Evolutionary conservation across 2,113 vertebrate genomes (phyloP), one percentile per base, ranked within the genome.

Genomic region (Hippocampus mohnikei): DNA sequence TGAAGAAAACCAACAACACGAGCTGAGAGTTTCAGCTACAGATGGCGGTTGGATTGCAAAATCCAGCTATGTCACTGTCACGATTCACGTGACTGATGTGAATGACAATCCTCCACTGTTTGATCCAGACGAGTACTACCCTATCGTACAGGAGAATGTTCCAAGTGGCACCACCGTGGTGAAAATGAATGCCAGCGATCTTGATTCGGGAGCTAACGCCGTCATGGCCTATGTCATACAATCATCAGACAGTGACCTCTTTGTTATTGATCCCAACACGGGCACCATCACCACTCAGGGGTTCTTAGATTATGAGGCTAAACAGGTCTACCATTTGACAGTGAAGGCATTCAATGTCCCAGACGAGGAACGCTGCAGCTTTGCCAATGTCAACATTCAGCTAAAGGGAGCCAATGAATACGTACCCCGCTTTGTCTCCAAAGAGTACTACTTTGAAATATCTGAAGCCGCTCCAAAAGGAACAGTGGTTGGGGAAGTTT

Each of bases 341-440:
- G 93, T 98, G 18, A 98, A 98, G 86, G 97, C 95, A 68, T 99
- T 98, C 85, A 98, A 98, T 53, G 93, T 98, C 71, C 97, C 96
- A 0, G 96, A 98, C 71, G 96, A 98, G 77, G 96, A 98, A 64
- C 92, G 93, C 11, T 98, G 94, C 85, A 96, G 94, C 82, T 97
- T 98, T 71, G 96, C 96, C 73, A 94, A 90, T 1, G 92, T 99
- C 73, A 94, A 94, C 67, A 93, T 99, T 70, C 95, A 96, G 61
- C 88, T 99, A 3, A 91, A 94, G 85, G 97, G 97, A 66, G 94
- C 96, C 74, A 99, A 99, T 76, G 97, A 99, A 55, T 99, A 98
- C 1, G 95, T 98, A n/a, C 97, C 97, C 18, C 95, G 96, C 55
- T 99, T 99, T 87, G 96, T 98, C 68, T 97, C 96, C 67, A 97